These are phyloP conservation scores for Synergus gifuensis DNA, from an alignment of 2,888 invertebrate species.

Conservation along the genomic window DNA sequence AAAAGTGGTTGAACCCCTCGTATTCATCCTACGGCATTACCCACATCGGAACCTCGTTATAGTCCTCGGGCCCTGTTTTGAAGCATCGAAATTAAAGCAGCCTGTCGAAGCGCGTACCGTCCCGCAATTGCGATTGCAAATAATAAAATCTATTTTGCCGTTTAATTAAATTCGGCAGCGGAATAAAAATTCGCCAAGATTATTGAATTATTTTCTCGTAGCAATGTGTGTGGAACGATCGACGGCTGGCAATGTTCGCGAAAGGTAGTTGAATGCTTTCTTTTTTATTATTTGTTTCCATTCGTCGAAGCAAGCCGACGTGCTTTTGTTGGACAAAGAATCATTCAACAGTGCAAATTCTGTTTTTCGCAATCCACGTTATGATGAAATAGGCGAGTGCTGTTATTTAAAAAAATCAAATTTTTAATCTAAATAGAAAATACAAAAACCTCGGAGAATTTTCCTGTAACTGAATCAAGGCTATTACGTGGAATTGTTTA, in stretches of 20 bases:
- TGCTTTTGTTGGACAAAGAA: conserved; percentile 40
- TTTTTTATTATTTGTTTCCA: conserved; percentile 43
- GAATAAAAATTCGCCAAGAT: conserved; percentile 71
- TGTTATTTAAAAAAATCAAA: conserved; percentile 26
- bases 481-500: background rate
- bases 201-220: conserved; percentile 70
- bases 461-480: background rate
- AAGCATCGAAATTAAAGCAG: conserved; percentile 58
- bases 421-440: conserved; percentile 12
- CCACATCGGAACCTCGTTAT: conserved; percentile 40
- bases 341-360: conserved; percentile 34
- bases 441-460: background rate
- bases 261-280: conserved; percentile 34
- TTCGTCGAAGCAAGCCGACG: conserved; percentile 41
- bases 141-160: conserved; percentile 74
- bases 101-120: conserved; percentile 55
- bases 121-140: conserved; percentile 68
- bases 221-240: conserved; percentile 50
- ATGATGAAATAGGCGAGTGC: conserved; percentile 22
- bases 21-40: conserved; percentile 9
- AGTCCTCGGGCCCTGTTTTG: conserved; percentile 48
- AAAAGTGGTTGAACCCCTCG: conserved; percentile 30
- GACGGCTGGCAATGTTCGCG: conserved; percentile 35
- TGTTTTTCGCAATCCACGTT: conserved; percentile 26
- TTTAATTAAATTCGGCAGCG: conserved; percentile 70